Evolutionary conservation across 2,113 vertebrate genomes (phyloP).

Genomic region (Sylvietta virens): DNA sequence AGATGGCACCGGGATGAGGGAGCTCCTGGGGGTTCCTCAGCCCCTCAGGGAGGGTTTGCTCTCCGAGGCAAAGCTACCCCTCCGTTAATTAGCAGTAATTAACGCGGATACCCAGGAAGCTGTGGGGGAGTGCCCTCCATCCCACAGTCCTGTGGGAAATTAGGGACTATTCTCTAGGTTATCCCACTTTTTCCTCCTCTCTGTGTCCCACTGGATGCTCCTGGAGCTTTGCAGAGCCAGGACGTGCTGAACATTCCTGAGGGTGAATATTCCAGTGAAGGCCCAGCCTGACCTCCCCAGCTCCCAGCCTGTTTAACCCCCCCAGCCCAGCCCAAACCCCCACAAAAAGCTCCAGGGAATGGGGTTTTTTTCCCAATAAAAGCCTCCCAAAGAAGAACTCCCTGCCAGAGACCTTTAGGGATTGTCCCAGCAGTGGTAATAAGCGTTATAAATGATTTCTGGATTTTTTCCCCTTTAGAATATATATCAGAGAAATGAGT

Average conservation of each 20-base stretch:
- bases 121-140: rapidly evolving
- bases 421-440: neutral
- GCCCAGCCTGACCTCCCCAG: neutral
- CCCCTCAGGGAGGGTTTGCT: neutral
- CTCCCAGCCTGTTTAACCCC: neutral
- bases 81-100: neutral
- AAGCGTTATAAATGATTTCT: neutral
- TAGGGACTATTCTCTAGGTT: rapidly evolving
- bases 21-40: neutral
- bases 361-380: neutral
- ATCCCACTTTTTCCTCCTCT: neutral
- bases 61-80: neutral
- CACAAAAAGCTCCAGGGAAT: neutral
- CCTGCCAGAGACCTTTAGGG: neutral
- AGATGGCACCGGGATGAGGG: no score
- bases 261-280: rapidly evolving
- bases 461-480: neutral
- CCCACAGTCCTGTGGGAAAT: no score
- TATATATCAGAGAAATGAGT: neutral
- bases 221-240: neutral
- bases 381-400: neutral
- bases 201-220: rapidly evolving
- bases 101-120: rapidly evolving
- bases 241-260: neutral
- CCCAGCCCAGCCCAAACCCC: neutral